Conservation (phyloP, 2,888 invertebrate species). For the Odontothrips loti region DNA sequence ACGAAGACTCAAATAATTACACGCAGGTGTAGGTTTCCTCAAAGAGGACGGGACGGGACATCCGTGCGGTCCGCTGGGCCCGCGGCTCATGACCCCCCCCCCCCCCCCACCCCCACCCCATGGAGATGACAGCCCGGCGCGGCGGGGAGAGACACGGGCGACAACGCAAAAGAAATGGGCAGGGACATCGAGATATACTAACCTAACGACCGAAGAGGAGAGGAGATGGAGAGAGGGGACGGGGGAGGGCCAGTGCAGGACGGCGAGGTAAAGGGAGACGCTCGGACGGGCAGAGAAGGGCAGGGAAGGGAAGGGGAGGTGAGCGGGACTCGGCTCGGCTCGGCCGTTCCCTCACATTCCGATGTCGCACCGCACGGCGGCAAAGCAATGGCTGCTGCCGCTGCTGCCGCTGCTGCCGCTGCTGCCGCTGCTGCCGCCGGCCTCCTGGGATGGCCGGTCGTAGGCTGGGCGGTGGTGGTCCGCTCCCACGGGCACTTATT, state of each 20-base stretch:
- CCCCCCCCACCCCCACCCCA: background rate
- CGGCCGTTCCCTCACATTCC: background rate
- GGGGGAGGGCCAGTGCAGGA: background rate
- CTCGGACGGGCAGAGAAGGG: background rate
- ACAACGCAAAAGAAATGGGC: background rate
- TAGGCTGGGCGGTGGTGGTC: background rate
- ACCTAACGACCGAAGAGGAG: background rate
- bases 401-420: background rate
- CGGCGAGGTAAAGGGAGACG: background rate
- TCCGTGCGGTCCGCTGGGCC: too few relatives aligned
- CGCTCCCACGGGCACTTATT: conserved; percentile 24
- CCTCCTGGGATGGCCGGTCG: background rate
- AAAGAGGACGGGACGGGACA: background rate
- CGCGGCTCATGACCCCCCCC: too few relatives aligned
- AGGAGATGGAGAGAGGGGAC: background rate
- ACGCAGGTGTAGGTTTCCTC: conserved; percentile 22
- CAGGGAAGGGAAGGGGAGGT: background rate
- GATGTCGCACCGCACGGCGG: conserved; percentile 23
- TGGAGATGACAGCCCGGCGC: background rate
- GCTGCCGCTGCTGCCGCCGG: too few relatives aligned
- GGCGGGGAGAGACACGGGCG: background rate
- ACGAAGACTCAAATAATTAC: conserved; percentile 7
- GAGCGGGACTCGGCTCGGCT: background rate
- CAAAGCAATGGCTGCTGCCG: background rate
- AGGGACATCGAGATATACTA: background rate